Percentiles rank a stretch among this genome's conserved stretches.
These are phyloP conservation scores for Triplophysa bombifrons DNA, from an alignment of 2,797 vertebrate species.

Conservation along the genomic window DNA sequence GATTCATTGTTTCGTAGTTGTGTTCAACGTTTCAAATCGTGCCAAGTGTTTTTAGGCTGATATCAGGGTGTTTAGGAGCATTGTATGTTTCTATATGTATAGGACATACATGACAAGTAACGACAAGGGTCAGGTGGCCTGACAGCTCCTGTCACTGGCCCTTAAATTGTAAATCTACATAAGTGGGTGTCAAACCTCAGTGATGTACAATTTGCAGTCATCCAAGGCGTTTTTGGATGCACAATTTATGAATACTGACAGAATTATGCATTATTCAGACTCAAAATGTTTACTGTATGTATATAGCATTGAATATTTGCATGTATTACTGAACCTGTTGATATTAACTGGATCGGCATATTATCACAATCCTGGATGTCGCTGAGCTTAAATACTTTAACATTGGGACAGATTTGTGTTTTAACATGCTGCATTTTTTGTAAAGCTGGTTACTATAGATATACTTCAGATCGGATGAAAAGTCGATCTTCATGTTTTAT, in stretches of 20 bases:
- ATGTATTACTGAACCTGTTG: no score
- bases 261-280: not conserved
- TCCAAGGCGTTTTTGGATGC: not conserved
- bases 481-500: slow-evolving; percentile 68
- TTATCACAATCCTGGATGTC: not conserved
- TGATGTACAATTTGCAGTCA: not conserved
- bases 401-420: not conserved
- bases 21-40: not conserved
- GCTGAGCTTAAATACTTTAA: not conserved
- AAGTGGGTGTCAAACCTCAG: not conserved
- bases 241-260: not conserved
- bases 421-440: slow-evolving; percentile 8
- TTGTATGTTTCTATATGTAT: not conserved
- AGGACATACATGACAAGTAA: not conserved
- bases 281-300: not conserved
- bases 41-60: not conserved
- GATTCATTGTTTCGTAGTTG: not conserved
- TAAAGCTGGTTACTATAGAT: not conserved
- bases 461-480: slow-evolving; percentile 53
- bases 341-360: not conserved
- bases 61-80: not conserved
- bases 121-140: not conserved
- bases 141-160: not conserved
- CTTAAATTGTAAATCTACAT: no score
- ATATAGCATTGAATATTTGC: not conserved